Evolutionary conservation across 2,113 vertebrate species (phyloP), one percentile per base, ranked within the genome.

Genomic region (Panurus biarmicus): DNA sequence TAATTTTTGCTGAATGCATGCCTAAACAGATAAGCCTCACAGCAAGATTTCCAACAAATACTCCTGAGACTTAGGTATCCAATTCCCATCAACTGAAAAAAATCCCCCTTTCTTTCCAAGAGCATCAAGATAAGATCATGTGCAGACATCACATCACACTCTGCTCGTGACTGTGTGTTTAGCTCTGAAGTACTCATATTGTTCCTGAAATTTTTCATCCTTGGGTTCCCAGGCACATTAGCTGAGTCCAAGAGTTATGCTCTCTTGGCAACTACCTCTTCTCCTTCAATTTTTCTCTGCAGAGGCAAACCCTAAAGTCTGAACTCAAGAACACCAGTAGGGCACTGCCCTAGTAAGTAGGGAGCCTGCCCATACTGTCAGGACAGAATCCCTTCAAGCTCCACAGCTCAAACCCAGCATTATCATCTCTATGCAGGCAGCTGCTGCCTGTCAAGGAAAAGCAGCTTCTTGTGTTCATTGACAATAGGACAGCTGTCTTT

Each of bases 61-160:
- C 48, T 76, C 64, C 18, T 1, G 8, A 91, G 67, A 80, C 29
- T 76, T 82, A 24, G 47, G 48, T 93, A 92, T 94, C 82, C 93
- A 90, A 90, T 92, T 95, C 56, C 51, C 64, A 90, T 66, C 75
- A 92, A 94, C 64, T 47, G 75, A 72, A 85, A 89, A 90, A 92
- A 89, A 60, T 7, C 14, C 89, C 77, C 85, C 23, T 38, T 88
- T 83, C 64, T 82, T 84, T 95, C 82, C 79, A 90, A 93, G 4
- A 85, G 29, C 56, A 36, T 2, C 5, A 26, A 94, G 90, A 96
- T 95, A 95, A 96, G 85, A 95, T 96, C 79, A 2, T 10, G 26
- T 51, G 50, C 85, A 94, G 92, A 94, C 92, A 94, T 95, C 90
- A 80, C 85, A 93, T 90, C 90, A 83, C 22, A 26, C 70, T 89